A percentile compares a stretch with the other conserved stretches of the same genome.
phyloP scores from a whole-genome alignment of 2,113 vertebrate genomes.

The Leucopsar rothschildi region DNA sequence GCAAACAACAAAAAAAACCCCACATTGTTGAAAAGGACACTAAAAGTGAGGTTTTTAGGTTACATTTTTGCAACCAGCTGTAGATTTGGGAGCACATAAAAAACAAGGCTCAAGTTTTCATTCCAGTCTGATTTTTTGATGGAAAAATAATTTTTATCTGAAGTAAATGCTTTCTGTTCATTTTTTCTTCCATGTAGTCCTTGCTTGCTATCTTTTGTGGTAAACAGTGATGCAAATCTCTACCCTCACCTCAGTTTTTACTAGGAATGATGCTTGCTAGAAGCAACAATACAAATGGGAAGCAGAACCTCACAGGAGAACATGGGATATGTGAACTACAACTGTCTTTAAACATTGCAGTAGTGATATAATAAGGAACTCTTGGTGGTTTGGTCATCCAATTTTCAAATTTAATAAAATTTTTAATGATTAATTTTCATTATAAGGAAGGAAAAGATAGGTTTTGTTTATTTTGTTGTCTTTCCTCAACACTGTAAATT shows the following conservation, averaged over 20 bases:
- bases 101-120: neutral
- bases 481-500: neutral
- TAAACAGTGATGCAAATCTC: neutral
- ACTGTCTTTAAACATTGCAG: neutral
- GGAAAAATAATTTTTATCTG: neutral
- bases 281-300: neutral
- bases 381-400: neutral
- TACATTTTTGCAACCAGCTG: rapidly evolving
- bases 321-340: neutral
- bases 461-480: neutral
- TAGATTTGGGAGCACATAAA: neutral
- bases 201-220: neutral
- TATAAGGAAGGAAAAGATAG: neutral
- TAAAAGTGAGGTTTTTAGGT: rapidly evolving
- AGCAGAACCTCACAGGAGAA: neutral
- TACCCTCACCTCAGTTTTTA: neutral
- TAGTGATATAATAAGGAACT: neutral
- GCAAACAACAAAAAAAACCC: too few relatives aligned
- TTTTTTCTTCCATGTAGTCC: neutral
- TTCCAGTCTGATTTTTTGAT: neutral
- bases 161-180: neutral
- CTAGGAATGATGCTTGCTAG: neutral
- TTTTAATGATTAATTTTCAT: neutral
- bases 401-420: neutral
- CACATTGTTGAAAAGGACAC: neutral